phyloP scores from a whole-genome alignment of 2,888 invertebrate species.

The Apodemia duryi region DNA sequence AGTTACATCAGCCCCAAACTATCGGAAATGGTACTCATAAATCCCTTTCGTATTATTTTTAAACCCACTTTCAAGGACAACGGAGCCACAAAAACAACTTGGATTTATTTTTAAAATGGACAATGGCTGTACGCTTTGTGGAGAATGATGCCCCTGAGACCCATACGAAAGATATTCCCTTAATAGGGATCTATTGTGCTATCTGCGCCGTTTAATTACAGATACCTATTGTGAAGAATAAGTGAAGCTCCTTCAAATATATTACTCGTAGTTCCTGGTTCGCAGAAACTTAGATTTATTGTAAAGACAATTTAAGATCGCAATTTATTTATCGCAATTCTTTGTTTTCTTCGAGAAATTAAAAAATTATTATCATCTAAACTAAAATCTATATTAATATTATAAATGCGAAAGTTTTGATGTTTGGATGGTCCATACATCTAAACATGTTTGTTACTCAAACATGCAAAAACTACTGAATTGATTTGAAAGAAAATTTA shows the following conservation, averaged over 20 bases:
- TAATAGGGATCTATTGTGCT: constrained; percentile 60
- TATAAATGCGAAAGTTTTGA: too few species aligned
- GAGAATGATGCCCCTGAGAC: constrained; percentile 48
- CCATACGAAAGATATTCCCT: constrained; percentile 48
- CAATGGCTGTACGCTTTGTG: constrained; percentile 40
- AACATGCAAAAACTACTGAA: too few species aligned
- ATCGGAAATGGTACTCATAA: too few species aligned
- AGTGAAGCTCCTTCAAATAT: constrained; percentile 4
- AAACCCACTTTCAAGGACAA: not conserved
- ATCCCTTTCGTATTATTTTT: too few species aligned
- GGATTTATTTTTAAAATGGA: constrained; percentile 47
- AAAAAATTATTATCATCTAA: too few species aligned
- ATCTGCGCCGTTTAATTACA: constrained; percentile 41
- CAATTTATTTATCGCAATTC: not conserved
- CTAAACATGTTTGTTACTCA: too few species aligned
- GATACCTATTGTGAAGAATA: constrained; percentile 26
- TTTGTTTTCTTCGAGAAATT: too few species aligned
- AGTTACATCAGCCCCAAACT: too few species aligned
- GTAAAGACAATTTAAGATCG: not conserved
- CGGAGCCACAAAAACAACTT: constrained; percentile 33
- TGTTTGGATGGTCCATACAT: too few species aligned
- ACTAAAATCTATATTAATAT: too few species aligned
- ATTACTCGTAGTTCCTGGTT: constrained; percentile 8
- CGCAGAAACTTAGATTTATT: not conserved
- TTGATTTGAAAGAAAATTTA: too few species aligned